Percentiles rank a stretch among this genome's conserved stretches.
These are phyloP conservation scores for Philereme vetulata DNA, from an alignment of 2,888 invertebrate species.

Conservation along the genomic window DNA sequence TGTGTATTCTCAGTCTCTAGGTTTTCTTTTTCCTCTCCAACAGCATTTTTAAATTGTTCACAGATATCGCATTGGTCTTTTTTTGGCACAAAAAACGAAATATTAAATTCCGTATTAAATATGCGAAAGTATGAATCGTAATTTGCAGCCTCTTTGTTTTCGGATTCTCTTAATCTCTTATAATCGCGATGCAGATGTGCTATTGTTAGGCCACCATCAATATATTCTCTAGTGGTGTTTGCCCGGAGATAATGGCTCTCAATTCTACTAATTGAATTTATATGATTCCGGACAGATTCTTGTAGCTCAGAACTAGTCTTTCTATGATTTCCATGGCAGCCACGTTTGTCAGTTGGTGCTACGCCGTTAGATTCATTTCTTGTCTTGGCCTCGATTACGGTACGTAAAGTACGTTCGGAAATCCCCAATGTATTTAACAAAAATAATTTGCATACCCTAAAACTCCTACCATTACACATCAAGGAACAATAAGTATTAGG, in stretches of 20 bases:
- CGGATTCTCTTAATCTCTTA: slow-evolving; percentile 19
- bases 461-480: too few species aligned
- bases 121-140: slow-evolving; percentile 19
- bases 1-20: slow-evolving; percentile 4
- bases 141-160: slow-evolving; percentile 23
- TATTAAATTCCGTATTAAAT: slow-evolving; percentile 1
- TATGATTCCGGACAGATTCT: slow-evolving; percentile 19
- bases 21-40: slow-evolving; percentile 19
- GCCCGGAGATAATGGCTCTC: slow-evolving; percentile 19
- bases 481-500: too few species aligned
- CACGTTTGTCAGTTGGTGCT: too few species aligned
- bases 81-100: slow-evolving; percentile 2
- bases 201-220: slow-evolving; percentile 20
- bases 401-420: too few species aligned
- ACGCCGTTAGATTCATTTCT: too few species aligned
- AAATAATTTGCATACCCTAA: too few species aligned
- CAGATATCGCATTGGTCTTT: slow-evolving; percentile 29
- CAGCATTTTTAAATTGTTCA: slow-evolving; percentile 27
- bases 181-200: slow-evolving; percentile 25
- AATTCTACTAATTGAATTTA: slow-evolving; percentile 20
- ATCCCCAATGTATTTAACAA: too few species aligned
- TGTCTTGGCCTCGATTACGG: too few species aligned
- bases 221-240: slow-evolving; percentile 20
- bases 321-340: too few species aligned
- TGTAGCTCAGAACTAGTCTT: too few species aligned